Conservation (phyloP, 2,797 vertebrate species). For the Nannoperca australis region DNA sequence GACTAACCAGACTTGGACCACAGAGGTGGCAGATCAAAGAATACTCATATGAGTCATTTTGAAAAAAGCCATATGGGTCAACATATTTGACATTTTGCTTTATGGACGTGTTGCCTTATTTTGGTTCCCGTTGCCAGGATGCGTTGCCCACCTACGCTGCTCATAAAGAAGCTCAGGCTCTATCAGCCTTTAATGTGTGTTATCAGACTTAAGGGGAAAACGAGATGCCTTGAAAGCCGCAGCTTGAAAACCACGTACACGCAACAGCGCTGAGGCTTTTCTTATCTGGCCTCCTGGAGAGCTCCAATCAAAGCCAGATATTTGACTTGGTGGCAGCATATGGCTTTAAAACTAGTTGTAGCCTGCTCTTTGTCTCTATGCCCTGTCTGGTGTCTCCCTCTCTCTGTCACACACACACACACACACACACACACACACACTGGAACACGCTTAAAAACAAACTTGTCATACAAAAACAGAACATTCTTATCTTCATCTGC, state of each 20-base stretch:
- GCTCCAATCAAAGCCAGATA: conserved; percentile 65
- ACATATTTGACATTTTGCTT: not conserved
- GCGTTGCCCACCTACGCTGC: conserved; percentile 48
- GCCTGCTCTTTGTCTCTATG: conserved; percentile 61
- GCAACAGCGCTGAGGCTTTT: conserved; percentile 32
- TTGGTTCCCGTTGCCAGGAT: conserved; percentile 2
- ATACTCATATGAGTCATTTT: not conserved
- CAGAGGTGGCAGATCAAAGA: not conserved
- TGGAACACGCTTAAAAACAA: conserved; percentile 57
- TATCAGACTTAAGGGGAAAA: conserved; percentile 52
- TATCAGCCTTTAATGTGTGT: conserved; percentile 54
- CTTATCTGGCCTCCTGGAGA: conserved; percentile 55
- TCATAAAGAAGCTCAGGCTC: conserved; percentile 8
- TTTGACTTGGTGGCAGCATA: conserved; percentile 55
- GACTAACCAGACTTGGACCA: not conserved
- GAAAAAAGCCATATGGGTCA: not conserved
- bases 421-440: conserved; percentile 17
- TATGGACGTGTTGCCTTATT: not conserved
- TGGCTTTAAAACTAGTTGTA: conserved; percentile 62
- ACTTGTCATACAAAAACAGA: conserved; percentile 63
- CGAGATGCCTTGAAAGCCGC: conserved; percentile 43
- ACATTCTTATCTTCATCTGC: conserved; percentile 77
- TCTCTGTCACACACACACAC: conserved; percentile 16
- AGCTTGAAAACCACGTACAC: conserved; percentile 42
- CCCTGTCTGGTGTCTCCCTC: conserved; percentile 31